Conservation (phyloP, 2,797 vertebrate species). For the Carduelis carduelis region DNA sequence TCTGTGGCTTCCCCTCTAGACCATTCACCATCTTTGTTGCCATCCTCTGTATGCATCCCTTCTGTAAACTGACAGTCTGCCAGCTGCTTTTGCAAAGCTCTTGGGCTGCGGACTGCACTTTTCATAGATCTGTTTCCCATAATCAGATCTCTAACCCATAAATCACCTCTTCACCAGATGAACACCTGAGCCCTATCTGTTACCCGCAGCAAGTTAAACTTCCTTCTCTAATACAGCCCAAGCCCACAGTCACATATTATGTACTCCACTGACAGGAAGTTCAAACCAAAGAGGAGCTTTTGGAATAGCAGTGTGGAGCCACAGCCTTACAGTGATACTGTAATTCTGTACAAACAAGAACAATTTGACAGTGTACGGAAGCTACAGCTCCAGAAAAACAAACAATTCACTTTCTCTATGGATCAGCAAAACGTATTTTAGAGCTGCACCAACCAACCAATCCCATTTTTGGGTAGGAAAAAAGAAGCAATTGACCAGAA, state of each 20-base stretch:
- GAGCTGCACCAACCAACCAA: background rate
- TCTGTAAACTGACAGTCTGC: background rate
- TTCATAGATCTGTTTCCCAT: background rate
- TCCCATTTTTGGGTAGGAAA: background rate
- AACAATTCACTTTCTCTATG: background rate
- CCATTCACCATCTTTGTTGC: rapidly evolving
- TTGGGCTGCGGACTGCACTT: background rate
- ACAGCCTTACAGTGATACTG: background rate
- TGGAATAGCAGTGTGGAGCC: background rate
- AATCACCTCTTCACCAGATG: background rate
- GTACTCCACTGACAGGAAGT: background rate
- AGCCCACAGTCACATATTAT: rapidly evolving
- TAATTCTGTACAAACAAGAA: background rate
- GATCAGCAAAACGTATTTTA: background rate
- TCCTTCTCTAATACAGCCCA: background rate
- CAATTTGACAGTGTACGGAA: background rate
- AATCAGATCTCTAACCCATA: background rate
- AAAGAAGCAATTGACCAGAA: background rate
- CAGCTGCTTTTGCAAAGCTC: background rate
- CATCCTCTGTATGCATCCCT: background rate
- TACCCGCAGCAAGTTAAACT: background rate
- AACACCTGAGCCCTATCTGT: background rate
- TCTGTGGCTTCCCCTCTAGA: background rate
- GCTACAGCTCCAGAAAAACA: background rate
- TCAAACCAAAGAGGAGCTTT: background rate